Base-by-base conservation (phyloP, 2,888 invertebrate species). In the Acleris sparsana region DNA sequence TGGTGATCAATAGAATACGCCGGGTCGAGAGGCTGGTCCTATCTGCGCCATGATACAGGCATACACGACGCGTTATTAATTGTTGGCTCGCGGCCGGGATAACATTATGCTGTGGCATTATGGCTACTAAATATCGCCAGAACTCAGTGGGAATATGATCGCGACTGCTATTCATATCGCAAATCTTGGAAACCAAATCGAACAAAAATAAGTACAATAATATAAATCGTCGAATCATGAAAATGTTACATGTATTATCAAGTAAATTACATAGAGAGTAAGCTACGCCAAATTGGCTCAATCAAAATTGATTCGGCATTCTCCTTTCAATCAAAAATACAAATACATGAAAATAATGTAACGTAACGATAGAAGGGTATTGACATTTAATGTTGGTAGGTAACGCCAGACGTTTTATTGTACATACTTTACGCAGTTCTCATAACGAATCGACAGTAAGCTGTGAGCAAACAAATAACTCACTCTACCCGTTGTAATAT, bases 1-100 rank as follows among this genome's bases (percentile, higher is more conserved):
- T 79, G 73, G 80, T 85, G 85, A 87, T 88, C 88, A 88, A 88
- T 88, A 86, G 84, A 83, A 77, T 75, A 76, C 66, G 64, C 60
- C 74, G 80, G 83, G 81, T 82, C 79, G 79, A 82, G 80, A 78
- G 75, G 75, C 70, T 71, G 75, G 77, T 73, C 74, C 75, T 79
- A 79, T 82, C 80, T 75, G 76, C 71, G 71, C 74, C 80, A 78
- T 78, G 82, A 80, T 82, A 81, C 78, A 75, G 72, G 74, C 73
- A 72, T 74, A 77, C 74, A 77, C 72, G 71, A 63, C 58, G 62
- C 70, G 73, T 86, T 87, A 88, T 88, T 87, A 87, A 88, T 89
- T 84, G 86, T 82, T 77, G 75, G 77, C 77, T 78, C 80, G 79
- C 80, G 80, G 82, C 72, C 74, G 71, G 71, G 74, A 74, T 80